These are phyloP conservation scores for Acronicta psi DNA, from an alignment of 2,888 invertebrate genomes.

Conservation along the genomic window DNA sequence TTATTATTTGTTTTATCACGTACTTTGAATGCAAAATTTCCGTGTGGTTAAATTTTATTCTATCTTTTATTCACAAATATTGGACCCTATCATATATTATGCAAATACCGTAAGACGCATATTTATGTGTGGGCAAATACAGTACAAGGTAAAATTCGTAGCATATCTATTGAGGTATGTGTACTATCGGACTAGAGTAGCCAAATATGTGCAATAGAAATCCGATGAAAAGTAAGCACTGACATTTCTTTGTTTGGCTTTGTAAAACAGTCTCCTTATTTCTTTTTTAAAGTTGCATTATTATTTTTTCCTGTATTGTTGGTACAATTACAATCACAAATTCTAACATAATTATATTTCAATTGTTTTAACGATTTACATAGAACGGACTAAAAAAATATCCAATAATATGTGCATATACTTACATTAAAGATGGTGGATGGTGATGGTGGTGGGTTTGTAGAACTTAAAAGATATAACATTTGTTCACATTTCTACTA, in stretches of 20 bases:
- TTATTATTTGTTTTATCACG: constrained; percentile 58
- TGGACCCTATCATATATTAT: constrained; percentile 41
- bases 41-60: constrained; percentile 56
- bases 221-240: not conserved
- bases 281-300: no score
- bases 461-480: no score
- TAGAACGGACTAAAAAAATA: no score
- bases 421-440: no score
- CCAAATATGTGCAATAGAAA: not conserved
- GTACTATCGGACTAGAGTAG: not conserved
- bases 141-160: constrained; percentile 22
- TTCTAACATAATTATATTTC: no score
- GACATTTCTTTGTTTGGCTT: not conserved
- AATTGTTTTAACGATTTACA: no score
- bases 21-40: constrained; percentile 50
- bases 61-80: constrained; percentile 45
- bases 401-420: no score
- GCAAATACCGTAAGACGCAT: constrained; percentile 36
- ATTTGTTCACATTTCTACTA: not conserved
- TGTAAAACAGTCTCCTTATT: no score
- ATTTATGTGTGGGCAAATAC: constrained; percentile 27
- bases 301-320: no score
- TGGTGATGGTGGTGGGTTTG: no score
- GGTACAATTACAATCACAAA: no score
- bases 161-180: not conserved